Percentiles rank a stretch among this genome's conserved stretches.
phyloP scores from a whole-genome alignment of 2,888 invertebrate genomes.

The Conistra vaccinii region DNA sequence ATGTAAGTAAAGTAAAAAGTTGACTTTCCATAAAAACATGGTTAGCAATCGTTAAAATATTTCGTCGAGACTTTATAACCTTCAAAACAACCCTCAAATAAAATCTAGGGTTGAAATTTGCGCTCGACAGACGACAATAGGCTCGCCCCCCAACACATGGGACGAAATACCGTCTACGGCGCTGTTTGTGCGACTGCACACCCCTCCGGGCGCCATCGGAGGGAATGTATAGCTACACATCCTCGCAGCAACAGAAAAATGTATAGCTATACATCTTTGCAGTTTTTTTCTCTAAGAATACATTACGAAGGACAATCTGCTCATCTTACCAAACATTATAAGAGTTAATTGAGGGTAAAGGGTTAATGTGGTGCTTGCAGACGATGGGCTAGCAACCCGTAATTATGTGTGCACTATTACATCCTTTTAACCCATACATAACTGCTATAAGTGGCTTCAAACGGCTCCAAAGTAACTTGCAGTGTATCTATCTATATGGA shows the following conservation, averaged over 20 bases:
- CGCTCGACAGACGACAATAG: conserved; percentile 58
- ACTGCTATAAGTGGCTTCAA: conserved; percentile 43
- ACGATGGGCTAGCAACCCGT: conserved; percentile 38
- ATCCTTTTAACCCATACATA: conserved; percentile 32
- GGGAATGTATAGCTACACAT: conserved; percentile 9
- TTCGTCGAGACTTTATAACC: conserved; percentile 44
- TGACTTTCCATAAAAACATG: conserved; percentile 10
- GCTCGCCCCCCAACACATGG: conserved; percentile 50
- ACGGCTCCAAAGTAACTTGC: conserved; percentile 35
- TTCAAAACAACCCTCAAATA: conserved; percentile 49
- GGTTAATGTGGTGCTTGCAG: conserved; percentile 54
- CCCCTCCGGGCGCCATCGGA: conserved; percentile 46
- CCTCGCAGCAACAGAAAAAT: conserved; percentile 5
- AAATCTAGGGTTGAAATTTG: conserved; percentile 53
- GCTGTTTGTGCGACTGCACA: conserved; percentile 56
- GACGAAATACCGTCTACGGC: conserved; percentile 58
- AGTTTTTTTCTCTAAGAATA: conserved; percentile 37
- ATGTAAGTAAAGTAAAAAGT: conserved; percentile 26
- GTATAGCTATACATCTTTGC: conserved; percentile 3
- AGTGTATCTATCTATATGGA: conserved; percentile 7
- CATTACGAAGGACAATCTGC: conserved; percentile 36
- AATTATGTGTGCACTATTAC: conserved; percentile 57
- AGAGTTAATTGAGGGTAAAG: conserved; percentile 53
- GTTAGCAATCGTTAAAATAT: conserved; percentile 41
- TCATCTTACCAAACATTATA: conserved; percentile 39